Evolutionary conservation across 2,797 vertebrate species (phyloP), one percentile per base, ranked within the genome.

Genomic region (Girardinus metallicus): DNA sequence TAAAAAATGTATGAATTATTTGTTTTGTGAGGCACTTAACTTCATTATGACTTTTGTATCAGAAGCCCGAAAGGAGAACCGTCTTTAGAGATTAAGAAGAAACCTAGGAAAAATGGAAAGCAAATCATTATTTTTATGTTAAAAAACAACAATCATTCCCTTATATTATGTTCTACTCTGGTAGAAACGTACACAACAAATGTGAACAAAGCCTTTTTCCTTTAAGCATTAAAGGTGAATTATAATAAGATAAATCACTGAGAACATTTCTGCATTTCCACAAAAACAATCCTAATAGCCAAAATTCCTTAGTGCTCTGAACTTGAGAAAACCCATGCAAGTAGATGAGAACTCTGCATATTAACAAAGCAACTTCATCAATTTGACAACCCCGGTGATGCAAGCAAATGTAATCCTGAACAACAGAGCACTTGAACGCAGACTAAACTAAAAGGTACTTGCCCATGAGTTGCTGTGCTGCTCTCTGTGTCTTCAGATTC

Each of bases 1-100:
- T 89, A 5, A 74, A 88, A 84, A 51, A 82, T 80, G 10, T 0
- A 83, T 79, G 51, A 77, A 74, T 85, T n/a, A n/a, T 71, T 29
- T 71, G 68, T 71, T 80, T 79, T 43, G n/a, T 39, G 39, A 47
- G 34, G 55, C 73, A 82, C 77, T 74, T 68, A 60, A 64, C 39
- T 51, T 51, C 10, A 71, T 66, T 0, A 39, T 31, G 70, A 80
- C 78, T 85, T 81, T 64, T 78, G 72, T 21, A 55, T 80, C 43
- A 64, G 43, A 79, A 51, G 64, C 43, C 51, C 8, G 12, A 55
- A 47, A 60, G 29, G n/a, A 39, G 41, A 78, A 41, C 26, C 23
- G 4, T 57, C 39, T 55, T 15, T 11, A 71, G 29, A 29, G 26
- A 31, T 55, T 18, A 13, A 76, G n/a, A 47, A 41, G 11, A 55